Base-by-base conservation (phyloP, 2,113 vertebrate genomes). In the Athene noctua region DNA sequence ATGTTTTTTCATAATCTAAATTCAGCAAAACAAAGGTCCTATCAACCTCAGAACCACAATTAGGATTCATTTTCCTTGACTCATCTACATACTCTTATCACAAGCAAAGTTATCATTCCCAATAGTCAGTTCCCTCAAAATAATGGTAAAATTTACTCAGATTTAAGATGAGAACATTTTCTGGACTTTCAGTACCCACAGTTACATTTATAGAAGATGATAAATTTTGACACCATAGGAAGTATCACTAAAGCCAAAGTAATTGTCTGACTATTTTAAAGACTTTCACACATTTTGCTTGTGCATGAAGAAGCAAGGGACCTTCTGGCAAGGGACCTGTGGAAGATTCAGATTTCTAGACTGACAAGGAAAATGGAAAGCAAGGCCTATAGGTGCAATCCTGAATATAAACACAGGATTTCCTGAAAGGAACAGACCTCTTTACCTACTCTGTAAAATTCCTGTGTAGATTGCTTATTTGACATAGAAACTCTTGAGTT, bases 281-380 rank as follows among this genome's bases (percentile, higher is more conserved):
- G 40, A 40, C 38, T 54, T 57, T 16, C 57, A 51, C 17, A 20
- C 14, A 40, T 88, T 20, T n/a, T n/a, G 20, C 23, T 71, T 47
- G 32, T 13, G 19, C 61, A 62, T 0, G 0, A 77, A 58, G 16
- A 23, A 55, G 12, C 29, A 40, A 86, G 20, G 40, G 40, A 40
- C 40, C 14, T 78, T 59, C 63, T 70, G 34, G 13, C 38, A 88
- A 15, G 11, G 13, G 12, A 78, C 11, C 1, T 42, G 9, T 11
- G 10, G 40, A 71, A 88, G 59, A 75, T 17, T 81, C 14, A 29
- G 9, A 65, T 61, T 77, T 57, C 52, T 65, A 88, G 12, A 89
- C 42, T 68, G 86, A 80, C 46, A 75, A 58, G 19, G 29, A 74
- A 90, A 91, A 89, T 42, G 68, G 42, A 77, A 84, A 88, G 51